Evolutionary conservation across 2,888 invertebrate genomes (phyloP).

Genomic region (Brachylomia viminalis): DNA sequence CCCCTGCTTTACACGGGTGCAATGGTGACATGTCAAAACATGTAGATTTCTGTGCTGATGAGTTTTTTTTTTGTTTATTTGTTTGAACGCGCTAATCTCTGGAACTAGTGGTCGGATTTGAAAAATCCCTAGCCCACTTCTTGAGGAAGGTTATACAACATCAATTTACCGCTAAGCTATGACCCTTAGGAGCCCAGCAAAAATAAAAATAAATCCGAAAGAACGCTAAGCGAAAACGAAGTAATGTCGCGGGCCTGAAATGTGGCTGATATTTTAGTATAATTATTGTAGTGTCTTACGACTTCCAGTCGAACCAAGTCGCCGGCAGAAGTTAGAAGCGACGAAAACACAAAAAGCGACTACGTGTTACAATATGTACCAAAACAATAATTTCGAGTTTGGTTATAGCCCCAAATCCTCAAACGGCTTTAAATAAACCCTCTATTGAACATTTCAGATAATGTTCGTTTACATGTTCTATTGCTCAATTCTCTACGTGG

Average conservation of each 20-base stretch:
- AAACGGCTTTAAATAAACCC: neutral
- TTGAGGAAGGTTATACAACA: neutral
- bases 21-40: no score
- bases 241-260: neutral
- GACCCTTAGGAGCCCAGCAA: neutral
- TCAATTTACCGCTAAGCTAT: neutral
- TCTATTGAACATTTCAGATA: slow-evolving; percentile 13
- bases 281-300: no score
- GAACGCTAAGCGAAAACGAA: no score
- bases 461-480: slow-evolving; percentile 73
- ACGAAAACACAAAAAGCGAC: no score
- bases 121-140: neutral
- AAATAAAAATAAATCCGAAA: no score
- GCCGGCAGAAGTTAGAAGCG: no score
- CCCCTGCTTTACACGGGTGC: no score
- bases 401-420: neutral
- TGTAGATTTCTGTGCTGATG: no score
- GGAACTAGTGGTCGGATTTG: neutral
- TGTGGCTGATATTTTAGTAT: no score
- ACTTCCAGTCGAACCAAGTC: no score
- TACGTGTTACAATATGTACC: no score
- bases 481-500: slow-evolving; percentile 66
- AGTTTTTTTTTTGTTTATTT: neutral
- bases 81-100: neutral
- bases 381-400: neutral